Conservation (phyloP, 2,113 vertebrate genomes). For the Arenaria interpres region DNA sequence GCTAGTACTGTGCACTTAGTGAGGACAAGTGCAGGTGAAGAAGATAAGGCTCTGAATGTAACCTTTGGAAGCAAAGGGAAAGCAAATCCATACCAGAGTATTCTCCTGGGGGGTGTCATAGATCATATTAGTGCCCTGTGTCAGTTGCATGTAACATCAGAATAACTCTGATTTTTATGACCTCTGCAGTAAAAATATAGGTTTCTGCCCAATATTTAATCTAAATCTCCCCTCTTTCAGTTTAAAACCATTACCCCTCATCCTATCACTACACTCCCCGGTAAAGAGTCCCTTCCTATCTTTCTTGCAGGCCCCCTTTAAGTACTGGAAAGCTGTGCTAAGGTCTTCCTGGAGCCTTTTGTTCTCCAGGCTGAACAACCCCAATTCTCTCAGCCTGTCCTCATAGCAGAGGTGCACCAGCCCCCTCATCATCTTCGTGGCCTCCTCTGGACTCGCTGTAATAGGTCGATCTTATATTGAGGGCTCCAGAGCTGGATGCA, state of each 20-base stretch:
- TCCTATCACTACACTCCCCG: too few relatives aligned
- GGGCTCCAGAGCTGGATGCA: background rate
- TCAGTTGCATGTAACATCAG: background rate
- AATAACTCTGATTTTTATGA: background rate
- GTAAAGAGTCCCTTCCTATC: too few relatives aligned
- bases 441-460: background rate
- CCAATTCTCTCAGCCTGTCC: background rate
- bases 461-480: background rate
- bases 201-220: background rate
- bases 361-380: background rate
- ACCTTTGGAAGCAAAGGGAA: background rate
- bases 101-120: background rate
- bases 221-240: too few relatives aligned
- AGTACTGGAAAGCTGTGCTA: too few relatives aligned
- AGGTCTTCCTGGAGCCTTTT: too few relatives aligned
- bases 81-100: background rate
- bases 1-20: background rate
- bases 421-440: background rate
- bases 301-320: too few relatives aligned
- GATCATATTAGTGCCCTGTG: background rate
- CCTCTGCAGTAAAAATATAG: background rate
- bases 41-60: background rate
- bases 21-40: background rate
- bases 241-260: too few relatives aligned
- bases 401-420: background rate